Percentiles rank a stretch among this genome's conserved stretches.
phyloP scores from a whole-genome alignment of 2,888 invertebrate genomes.

The Nowickia ferox region DNA sequence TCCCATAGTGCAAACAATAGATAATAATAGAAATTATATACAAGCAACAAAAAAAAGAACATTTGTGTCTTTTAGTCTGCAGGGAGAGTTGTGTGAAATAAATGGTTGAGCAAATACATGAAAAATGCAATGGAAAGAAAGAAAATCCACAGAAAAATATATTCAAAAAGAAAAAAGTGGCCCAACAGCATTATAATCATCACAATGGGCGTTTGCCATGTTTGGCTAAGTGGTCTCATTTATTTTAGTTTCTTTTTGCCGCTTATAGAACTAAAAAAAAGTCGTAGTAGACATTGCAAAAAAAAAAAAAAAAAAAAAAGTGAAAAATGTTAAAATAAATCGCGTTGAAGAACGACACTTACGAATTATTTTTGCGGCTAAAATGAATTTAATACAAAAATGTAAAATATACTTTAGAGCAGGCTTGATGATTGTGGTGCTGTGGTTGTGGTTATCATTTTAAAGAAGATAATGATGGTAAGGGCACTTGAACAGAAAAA shows the following conservation, averaged over 20 bases:
- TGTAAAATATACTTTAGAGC: constrained; percentile 11
- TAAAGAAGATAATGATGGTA: constrained; percentile 39
- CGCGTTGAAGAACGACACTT: constrained; percentile 38
- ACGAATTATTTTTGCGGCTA: not conserved
- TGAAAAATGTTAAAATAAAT: constrained; percentile 54
- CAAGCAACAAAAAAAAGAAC: constrained; percentile 14
- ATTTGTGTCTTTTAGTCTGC: constrained; percentile 43
- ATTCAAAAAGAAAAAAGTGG: constrained; percentile 36
- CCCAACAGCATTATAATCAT: constrained; percentile 57
- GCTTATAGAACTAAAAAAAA: constrained; percentile 30
- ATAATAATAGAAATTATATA: constrained; percentile 2
- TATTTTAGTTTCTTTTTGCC: constrained; percentile 59
- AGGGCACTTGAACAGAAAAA: constrained; percentile 6
- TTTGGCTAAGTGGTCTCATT: constrained; percentile 71
- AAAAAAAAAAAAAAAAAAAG: constrained; percentile 43
- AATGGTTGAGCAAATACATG: constrained; percentile 30
- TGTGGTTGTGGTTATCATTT: constrained; percentile 32
- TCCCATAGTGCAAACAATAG: constrained; percentile 32
- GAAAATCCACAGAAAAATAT: not conserved
- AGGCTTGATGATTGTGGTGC: not conserved
- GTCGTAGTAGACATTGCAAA: constrained; percentile 9
- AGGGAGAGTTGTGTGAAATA: constrained; percentile 51
- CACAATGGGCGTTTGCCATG: constrained; percentile 67
- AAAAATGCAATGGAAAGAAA: constrained; percentile 46
- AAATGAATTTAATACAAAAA: constrained; percentile 23